Percentiles rank a stretch among this genome's conserved stretches.
Conservation (phyloP, 2,113 vertebrate species). For the Thoracochromis brauschi region DNA sequence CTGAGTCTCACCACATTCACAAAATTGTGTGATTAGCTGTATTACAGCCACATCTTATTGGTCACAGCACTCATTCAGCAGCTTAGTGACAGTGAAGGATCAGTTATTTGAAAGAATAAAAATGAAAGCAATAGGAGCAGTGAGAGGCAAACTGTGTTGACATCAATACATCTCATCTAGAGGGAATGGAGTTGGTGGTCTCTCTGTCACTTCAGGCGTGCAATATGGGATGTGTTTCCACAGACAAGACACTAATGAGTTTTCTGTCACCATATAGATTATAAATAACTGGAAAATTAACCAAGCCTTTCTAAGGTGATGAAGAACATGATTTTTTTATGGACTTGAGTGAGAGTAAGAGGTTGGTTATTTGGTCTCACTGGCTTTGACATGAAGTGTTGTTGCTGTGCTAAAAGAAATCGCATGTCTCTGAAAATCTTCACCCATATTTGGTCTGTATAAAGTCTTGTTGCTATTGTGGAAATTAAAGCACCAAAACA, state of each 20-base stretch:
- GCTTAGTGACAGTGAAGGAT: not conserved
- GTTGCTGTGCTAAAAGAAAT: not conserved
- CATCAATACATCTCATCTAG: not conserved
- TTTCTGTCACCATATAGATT: constrained; percentile 4
- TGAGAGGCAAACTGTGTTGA: not conserved
- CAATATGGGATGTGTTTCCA: not conserved
- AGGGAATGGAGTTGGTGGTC: not conserved
- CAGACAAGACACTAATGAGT: not conserved
- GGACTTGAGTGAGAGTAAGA: not conserved
- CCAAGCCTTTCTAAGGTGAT: not conserved
- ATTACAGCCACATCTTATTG: not conserved
- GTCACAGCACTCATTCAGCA: not conserved
- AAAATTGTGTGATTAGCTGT: not conserved
- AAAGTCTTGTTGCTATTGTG: not conserved
- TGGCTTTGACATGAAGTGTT: not conserved
- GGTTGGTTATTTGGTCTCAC: not conserved
- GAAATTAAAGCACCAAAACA: not conserved
- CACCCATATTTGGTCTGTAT: not conserved
- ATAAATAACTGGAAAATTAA: not conserved
- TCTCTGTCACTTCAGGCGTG: not conserved
- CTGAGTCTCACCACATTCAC: not conserved
- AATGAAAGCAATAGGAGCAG: not conserved
- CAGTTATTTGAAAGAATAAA: not conserved
- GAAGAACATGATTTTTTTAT: not conserved
- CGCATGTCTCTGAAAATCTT: not conserved